Evolutionary conservation across 2,797 vertebrate genomes (phyloP).

Genomic region (Rhinatrema bivittatum): DNA sequence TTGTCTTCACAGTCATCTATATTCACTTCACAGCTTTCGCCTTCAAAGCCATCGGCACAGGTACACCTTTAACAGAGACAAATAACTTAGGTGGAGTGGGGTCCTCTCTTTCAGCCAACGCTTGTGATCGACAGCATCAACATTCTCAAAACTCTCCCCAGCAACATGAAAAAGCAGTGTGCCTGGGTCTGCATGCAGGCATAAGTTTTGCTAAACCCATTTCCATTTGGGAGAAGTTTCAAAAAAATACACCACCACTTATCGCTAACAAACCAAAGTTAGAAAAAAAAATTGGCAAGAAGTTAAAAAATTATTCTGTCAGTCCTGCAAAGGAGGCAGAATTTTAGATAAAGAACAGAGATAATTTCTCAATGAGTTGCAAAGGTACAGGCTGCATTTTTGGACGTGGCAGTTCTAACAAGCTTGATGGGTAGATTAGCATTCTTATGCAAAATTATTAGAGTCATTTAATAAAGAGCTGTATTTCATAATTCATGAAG

Average conservation of each 20-base stretch:
- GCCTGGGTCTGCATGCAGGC: too few relatives aligned
- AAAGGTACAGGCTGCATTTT: constrained; percentile 27
- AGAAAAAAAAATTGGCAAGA: constrained; percentile 1
- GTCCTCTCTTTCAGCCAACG: too few relatives aligned
- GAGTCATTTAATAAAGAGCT: constrained; percentile 44
- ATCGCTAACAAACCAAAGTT: background rate
- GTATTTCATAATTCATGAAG: constrained; percentile 61
- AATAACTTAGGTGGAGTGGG: background rate
- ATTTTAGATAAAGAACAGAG: constrained; percentile 24
- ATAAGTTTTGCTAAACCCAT: too few relatives aligned
- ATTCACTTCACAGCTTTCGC: constrained; percentile 86
- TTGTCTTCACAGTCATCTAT: constrained; percentile 96
- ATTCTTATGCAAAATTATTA: constrained; percentile 44
- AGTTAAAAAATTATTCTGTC: constrained; percentile 9
- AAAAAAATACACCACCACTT: too few relatives aligned
- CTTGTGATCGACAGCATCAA: too few relatives aligned
- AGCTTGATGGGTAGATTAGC: constrained; percentile 43
- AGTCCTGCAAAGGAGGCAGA: background rate
- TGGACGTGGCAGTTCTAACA: constrained; percentile 32
- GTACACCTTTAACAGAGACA: constrained; percentile 69
- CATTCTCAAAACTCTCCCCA: too few relatives aligned
- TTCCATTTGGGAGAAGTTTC: too few relatives aligned
- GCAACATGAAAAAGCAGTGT: too few relatives aligned
- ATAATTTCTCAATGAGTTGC: constrained; percentile 42
- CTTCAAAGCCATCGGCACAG: constrained; percentile 92